Conservation (phyloP, 2,797 vertebrate species). For the Enteromius radiatus region DNA sequence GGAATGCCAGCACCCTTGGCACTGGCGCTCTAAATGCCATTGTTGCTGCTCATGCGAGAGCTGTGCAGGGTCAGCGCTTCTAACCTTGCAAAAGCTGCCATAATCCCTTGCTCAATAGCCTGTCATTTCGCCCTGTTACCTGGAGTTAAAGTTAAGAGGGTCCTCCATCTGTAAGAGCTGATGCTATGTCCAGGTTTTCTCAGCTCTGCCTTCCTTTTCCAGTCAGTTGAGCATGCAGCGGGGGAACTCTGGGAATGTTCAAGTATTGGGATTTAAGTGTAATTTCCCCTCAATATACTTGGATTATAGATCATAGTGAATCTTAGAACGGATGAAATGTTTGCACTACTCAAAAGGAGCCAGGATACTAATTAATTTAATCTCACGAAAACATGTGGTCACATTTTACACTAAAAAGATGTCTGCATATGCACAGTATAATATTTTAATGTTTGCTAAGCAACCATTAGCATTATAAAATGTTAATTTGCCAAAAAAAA, state of each 20-base stretch:
- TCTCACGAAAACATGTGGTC: background rate
- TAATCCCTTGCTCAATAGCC: constrained; percentile 58
- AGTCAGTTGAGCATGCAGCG: background rate
- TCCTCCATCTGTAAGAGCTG: constrained; percentile 26
- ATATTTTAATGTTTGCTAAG: no score
- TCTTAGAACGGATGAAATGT: background rate
- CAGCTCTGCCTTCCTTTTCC: background rate
- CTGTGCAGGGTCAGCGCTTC: constrained; percentile 60
- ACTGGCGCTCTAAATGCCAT: constrained; percentile 64
- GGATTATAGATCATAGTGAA: background rate
- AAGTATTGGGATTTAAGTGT: background rate
- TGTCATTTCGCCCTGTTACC: constrained; percentile 52
- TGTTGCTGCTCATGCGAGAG: constrained; percentile 58
- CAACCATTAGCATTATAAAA: no score
- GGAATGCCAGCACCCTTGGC: constrained; percentile 69
- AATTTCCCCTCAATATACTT: background rate
- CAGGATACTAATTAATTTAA: background rate
- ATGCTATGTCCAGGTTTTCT: constrained; percentile 39
- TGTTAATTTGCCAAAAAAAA: no score
- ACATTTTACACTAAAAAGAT: background rate
- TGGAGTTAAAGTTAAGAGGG: constrained; percentile 46
- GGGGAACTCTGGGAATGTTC: background rate
- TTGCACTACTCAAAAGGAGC: background rate
- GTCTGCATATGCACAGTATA: no score
- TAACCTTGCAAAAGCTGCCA: constrained; percentile 60